Evolutionary conservation across 2,797 vertebrate genomes (phyloP).

Genomic region (Knipowitschia caucasica): DNA sequence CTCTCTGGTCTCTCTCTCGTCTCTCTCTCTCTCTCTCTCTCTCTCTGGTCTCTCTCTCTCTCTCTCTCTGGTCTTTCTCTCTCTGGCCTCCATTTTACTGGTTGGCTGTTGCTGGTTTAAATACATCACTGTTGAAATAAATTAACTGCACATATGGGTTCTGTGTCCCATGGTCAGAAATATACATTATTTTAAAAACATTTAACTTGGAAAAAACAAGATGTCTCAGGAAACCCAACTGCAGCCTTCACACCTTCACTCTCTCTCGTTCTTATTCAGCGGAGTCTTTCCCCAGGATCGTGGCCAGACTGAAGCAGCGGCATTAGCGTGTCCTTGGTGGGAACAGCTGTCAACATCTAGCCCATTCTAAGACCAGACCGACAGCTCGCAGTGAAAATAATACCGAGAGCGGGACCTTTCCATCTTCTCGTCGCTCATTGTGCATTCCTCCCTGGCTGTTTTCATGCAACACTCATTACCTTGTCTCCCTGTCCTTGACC

Average conservation of each 20-base stretch:
- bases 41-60: no score
- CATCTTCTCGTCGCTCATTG: constrained; percentile 31
- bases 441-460: constrained; percentile 33
- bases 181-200: no score
- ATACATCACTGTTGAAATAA: no score
- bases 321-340: constrained; percentile 27
- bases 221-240: no score
- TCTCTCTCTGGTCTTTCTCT: no score
- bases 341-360: constrained; percentile 34
- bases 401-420: constrained; percentile 22
- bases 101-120: no score
- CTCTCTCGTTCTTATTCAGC: constrained; percentile 11
- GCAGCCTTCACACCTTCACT: constrained; percentile 16
- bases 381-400: constrained; percentile 27
- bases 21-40: no score
- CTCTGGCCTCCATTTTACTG: no score
- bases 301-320: constrained; percentile 19
- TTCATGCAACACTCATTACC: constrained; percentile 43
- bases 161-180: no score
- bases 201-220: no score
- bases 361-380: constrained; percentile 22
- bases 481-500: constrained; percentile 29
- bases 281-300: constrained; percentile 21
- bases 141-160: no score
- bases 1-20: no score